phyloP scores from a whole-genome alignment of 1,140 invertebrate genomes.

The Pachyrhynchus sulphureomaculatus region DNA sequence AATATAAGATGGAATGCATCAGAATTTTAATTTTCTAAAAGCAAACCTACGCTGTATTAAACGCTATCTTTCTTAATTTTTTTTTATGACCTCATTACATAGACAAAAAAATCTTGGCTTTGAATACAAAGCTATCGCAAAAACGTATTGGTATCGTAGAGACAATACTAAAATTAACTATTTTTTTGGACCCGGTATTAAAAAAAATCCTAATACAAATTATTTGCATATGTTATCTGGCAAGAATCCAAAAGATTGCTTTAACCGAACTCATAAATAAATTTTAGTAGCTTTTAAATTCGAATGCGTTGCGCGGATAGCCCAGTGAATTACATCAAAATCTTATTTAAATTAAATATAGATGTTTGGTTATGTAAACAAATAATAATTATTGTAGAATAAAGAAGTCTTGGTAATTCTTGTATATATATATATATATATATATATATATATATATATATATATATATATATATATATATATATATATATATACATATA shows the following conservation, averaged over 20 bases:
- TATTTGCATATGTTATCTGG: conserved; percentile 28
- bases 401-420: neutral
- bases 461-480: too few relatives aligned
- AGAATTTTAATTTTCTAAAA: too few relatives aligned
- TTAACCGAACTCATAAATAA: conserved; percentile 33
- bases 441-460: too few relatives aligned
- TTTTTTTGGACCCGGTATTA: conserved; percentile 22
- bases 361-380: neutral
- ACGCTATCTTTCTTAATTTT: too few relatives aligned
- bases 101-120: too few relatives aligned
- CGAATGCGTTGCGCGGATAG: conserved; percentile 6
- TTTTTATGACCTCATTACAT: too few relatives aligned
- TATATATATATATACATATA: too few relatives aligned
- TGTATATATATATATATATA: too few relatives aligned
- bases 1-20: too few relatives aligned
- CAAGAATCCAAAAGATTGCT: conserved; percentile 33
- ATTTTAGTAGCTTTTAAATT: conserved; percentile 20
- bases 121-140: neutral
- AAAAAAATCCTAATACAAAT: conserved; percentile 28
- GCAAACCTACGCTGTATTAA: too few relatives aligned
- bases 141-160: neutral
- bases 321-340: neutral
- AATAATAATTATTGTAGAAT: neutral
- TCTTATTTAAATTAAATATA: neutral
- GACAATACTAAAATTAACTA: conserved; percentile 32